These are phyloP conservation scores for Xenops minutus DNA, from an alignment of 2,797 vertebrate species.

Conservation along the genomic window DNA sequence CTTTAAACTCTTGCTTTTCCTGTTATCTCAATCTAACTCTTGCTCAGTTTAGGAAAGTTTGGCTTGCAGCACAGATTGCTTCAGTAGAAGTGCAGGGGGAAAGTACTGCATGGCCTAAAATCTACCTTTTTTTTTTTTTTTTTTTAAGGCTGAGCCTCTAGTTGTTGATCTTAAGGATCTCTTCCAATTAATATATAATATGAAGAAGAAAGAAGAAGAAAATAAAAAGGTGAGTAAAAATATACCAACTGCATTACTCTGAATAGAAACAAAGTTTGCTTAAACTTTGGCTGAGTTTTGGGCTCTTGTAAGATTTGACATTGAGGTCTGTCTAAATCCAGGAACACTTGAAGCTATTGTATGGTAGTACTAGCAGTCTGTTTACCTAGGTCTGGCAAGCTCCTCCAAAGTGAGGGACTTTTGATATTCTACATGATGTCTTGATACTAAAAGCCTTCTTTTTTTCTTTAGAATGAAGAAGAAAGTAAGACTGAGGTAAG, in stretches of 20 bases:
- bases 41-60: neutral
- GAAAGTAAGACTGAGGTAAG: conserved; percentile 64
- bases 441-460: conserved; percentile 10
- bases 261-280: neutral
- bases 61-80: neutral
- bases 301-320: neutral
- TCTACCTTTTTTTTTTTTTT: neutral
- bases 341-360: neutral
- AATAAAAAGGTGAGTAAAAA: conserved; percentile 77
- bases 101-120: neutral
- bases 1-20: neutral
- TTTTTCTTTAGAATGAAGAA: conserved; percentile 81
- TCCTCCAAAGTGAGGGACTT: neutral
- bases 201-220: conserved; percentile 89
- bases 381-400: neutral
- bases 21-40: neutral
- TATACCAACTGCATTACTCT: neutral
- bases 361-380: neutral
- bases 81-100: neutral
- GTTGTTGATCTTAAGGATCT: conserved; percentile 96
- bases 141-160: conserved; percentile 88
- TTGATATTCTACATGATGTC: neutral
- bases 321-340: neutral
- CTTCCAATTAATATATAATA: conserved; percentile 94
- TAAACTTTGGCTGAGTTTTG: neutral